Evolutionary conservation across 2,113 vertebrate species (phyloP).

Genomic region (Tragulus kanchil): DNA sequence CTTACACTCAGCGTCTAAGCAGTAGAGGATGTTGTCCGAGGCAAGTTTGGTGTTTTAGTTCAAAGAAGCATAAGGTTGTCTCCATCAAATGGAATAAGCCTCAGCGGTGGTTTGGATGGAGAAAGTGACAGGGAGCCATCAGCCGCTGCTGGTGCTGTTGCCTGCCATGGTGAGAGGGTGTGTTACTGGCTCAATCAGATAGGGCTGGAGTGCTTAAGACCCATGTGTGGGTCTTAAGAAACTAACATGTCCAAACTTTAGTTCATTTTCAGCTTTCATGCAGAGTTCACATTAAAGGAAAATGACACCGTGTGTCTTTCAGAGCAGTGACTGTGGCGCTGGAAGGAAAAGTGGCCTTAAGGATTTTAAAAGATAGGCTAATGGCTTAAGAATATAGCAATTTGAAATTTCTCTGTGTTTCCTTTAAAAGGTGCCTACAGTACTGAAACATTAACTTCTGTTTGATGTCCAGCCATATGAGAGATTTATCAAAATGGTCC

Average conservation of each 20-base stretch:
- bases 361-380: background rate
- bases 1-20: background rate
- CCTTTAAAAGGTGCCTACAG: fast-evolving
- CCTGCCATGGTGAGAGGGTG: fast-evolving
- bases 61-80: background rate
- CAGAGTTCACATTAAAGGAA: background rate
- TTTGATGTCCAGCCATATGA: background rate
- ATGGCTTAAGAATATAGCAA: background rate
- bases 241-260: background rate
- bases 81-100: fast-evolving
- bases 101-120: fast-evolving
- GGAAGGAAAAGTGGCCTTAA: background rate
- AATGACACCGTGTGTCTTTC: background rate
- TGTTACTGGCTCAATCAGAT: background rate
- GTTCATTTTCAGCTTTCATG: background rate
- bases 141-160: background rate
- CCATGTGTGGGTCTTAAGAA: fast-evolving
- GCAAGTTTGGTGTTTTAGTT: background rate
- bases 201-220: too few species aligned
- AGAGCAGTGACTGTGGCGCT: background rate
- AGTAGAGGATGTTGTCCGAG: background rate
- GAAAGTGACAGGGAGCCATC: fast-evolving
- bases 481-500: fast-evolving
- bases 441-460: fast-evolving
- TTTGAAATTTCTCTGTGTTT: background rate